Evolutionary conservation across 1,140 invertebrate species (phyloP), one percentile per base, ranked within the genome.

Genomic region (Armadillidium nasatum): DNA sequence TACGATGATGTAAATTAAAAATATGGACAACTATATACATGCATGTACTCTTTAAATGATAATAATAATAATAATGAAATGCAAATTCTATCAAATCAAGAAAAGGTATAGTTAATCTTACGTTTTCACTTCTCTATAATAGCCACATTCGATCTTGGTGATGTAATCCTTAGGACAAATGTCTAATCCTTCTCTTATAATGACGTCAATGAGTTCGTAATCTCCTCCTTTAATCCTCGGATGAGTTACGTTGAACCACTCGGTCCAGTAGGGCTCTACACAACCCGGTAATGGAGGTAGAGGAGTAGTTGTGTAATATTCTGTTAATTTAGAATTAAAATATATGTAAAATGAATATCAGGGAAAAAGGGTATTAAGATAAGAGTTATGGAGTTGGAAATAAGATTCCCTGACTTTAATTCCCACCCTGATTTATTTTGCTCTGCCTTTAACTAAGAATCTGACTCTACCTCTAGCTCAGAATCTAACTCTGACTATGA

Each of bases 181-280:
- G 22, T 79, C 33, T 66, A 76, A 73, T 13, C 78, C 70, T 22
- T 44, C 21, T 22, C 50, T 45, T 22, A 71, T 76, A 11, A 83
- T 79, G 21, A 75, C 72, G 75, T 80, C 78, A 19, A 82, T 74
- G 0, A 73, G 44, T 76, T 86, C 85, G 66, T 82, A 79, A 72
- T 86, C 85, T 7, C 83, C 83, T 44, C 46, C 75, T 7, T 70
- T 74, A n/a, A 46, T 43, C 4, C 71, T 44, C 19, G 85, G 85
- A 69, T 82, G 78, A 33, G 84, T 77, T 11, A 72, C 78, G 73
- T 85, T 85, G 66, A 85, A 83, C 83, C 84, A 86, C 7, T 83
- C 79, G 0, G 84, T 85, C 85, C 85, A 86, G 3, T 50, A 76
- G 19, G 74, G 74, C 67, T 71, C 67, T 66, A 21, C 46, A 44